Conservation (phyloP, 2,888 invertebrate genomes). For the Zelleria hepariella region DNA sequence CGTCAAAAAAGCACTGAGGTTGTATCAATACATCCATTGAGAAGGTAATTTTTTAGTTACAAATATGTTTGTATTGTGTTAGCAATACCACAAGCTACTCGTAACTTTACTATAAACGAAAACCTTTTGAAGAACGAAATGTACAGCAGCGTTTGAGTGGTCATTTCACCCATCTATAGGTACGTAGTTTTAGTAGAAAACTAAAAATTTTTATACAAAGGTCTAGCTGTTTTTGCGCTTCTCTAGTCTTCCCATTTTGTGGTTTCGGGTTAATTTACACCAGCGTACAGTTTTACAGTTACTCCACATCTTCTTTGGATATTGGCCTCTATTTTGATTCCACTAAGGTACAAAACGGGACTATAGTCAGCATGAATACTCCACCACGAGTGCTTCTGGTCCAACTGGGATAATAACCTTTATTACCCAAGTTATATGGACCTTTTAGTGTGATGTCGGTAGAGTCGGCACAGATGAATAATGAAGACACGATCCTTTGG, state of each 20-base stretch:
- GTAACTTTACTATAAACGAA: background rate
- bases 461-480: constrained; percentile 17
- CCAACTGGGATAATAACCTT: background rate
- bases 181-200: background rate
- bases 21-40: too few relatives aligned
- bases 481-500: constrained; percentile 30
- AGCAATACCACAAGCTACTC: background rate
- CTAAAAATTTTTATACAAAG: background rate
- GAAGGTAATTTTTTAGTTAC: too few relatives aligned
- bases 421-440: background rate
- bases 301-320: background rate
- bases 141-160: too few relatives aligned
- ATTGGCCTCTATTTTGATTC: background rate
- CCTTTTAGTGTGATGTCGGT: background rate
- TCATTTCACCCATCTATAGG: background rate
- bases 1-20: too few relatives aligned
- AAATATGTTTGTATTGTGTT: background rate
- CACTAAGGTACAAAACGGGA: background rate
- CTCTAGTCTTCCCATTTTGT: background rate
- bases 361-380: too few relatives aligned
- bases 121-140: too few relatives aligned
- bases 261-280: background rate
- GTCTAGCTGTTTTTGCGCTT: too few relatives aligned
- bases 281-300: background rate
- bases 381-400: background rate